Conservation (phyloP, 2,888 invertebrate species). For the Aplocera efformata region DNA sequence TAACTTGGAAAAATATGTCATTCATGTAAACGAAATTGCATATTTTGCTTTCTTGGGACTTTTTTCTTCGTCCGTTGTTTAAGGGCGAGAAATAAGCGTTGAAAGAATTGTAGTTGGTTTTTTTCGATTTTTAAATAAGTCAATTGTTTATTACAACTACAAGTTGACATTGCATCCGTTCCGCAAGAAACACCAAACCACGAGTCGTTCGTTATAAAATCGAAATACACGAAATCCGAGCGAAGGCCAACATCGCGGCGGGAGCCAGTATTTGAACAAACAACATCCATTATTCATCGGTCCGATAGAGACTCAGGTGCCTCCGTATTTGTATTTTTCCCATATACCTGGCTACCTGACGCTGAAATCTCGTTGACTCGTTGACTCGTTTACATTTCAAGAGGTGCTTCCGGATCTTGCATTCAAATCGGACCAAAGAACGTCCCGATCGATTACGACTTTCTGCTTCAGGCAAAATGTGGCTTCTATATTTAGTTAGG, state of each 20-base stretch:
- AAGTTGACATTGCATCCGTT: no score
- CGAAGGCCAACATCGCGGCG: slow-evolving; percentile 34
- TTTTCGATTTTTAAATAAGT: no score
- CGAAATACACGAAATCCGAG: slow-evolving; percentile 35
- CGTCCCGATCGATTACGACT: not conserved
- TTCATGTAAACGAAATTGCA: no score
- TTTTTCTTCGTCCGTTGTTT: no score
- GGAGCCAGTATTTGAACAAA: slow-evolving; percentile 41
- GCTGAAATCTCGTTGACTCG: not conserved
- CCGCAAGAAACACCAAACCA: no score
- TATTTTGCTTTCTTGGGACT: no score
- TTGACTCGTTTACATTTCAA: not conserved
- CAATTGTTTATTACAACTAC: no score
- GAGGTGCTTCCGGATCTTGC: slow-evolving; percentile 1
- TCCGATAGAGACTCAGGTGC: slow-evolving; percentile 22
- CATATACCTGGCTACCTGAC: slow-evolving; percentile 2
- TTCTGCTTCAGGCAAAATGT: slow-evolving; percentile 1
- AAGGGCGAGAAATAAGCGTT: no score
- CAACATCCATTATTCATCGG: slow-evolving; percentile 32
- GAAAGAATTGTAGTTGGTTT: no score
- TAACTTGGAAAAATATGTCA: no score
- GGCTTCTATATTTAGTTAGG: no score
- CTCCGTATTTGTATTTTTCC: slow-evolving; percentile 15
- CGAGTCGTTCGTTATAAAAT: slow-evolving; percentile 42
- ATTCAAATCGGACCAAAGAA: not conserved